These are phyloP conservation scores for Calosoma granatense DNA, from an alignment of 1,140 invertebrate genomes.

Conservation along the genomic window DNA sequence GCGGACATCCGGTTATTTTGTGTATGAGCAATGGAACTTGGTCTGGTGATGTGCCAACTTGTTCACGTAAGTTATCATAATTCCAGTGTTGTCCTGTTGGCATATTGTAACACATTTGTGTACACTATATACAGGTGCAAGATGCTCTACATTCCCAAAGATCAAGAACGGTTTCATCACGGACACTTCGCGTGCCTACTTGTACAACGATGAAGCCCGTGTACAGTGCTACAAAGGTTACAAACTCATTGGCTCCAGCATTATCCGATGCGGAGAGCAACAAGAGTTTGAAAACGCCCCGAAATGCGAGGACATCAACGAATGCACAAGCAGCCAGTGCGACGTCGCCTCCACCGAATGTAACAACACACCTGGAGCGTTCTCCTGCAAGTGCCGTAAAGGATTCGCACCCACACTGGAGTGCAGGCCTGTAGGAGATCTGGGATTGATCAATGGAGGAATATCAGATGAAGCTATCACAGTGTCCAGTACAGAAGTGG, in stretches of 20 bases:
- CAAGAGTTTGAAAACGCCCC: conserved; percentile 79
- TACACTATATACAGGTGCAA: conserved; percentile 48
- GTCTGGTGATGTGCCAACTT: conserved; percentile 84
- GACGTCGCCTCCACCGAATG: conserved; percentile 86
- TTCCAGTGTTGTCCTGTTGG: no score
- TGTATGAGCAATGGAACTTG: conserved; percentile 96
- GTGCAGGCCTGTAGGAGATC: conserved; percentile 77
- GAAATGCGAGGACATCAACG: conserved; percentile 86
- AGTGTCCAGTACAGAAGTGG: conserved; percentile 70
- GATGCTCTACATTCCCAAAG: conserved; percentile 72
- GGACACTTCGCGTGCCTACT: conserved; percentile 62
- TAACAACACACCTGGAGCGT: conserved; percentile 81
- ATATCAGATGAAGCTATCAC: conserved; percentile 82
- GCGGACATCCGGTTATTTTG: conserved; percentile 79
- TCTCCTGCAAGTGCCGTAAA: conserved; percentile 78
- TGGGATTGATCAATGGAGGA: conserved; percentile 79
- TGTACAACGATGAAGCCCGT: conserved; percentile 81
- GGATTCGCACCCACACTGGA: conserved; percentile 82
- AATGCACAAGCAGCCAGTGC: conserved; percentile 81
- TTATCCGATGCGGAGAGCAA: conserved; percentile 77
- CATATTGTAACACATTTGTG: not conserved
- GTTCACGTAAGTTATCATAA: conserved; percentile 53
- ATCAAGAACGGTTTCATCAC: conserved; percentile 78
- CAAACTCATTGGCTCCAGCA: conserved; percentile 71
- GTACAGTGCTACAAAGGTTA: conserved; percentile 90